Percentiles rank a stretch among this genome's conserved stretches.
Evolutionary conservation across 2,888 invertebrate species (phyloP).

Genomic region (Drosophila picticornis): DNA sequence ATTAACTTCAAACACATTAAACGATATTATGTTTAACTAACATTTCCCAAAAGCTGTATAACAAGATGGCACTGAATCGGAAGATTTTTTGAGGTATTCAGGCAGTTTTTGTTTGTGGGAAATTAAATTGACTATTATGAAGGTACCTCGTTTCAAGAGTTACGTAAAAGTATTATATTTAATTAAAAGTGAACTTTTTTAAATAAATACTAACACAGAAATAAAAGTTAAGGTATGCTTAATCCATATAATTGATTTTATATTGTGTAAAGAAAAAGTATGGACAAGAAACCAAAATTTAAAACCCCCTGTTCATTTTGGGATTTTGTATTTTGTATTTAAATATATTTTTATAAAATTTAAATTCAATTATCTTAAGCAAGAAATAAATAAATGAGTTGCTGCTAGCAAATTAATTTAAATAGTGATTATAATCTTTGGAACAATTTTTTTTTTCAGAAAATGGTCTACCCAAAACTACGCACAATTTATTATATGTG

Average conservation of each 20-base stretch:
- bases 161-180: not conserved
- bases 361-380: not conserved
- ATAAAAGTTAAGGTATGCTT: not conserved
- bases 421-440: slow-evolving; percentile 30
- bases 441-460: slow-evolving; percentile 11
- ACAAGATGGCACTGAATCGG: slow-evolving; percentile 44
- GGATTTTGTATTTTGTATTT: not conserved
- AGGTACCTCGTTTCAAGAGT: not conserved
- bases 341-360: not conserved
- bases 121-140: slow-evolving; percentile 1
- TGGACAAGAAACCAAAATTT: not conserved
- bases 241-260: slow-evolving; percentile 9
- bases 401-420: slow-evolving; percentile 8
- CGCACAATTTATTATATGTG: slow-evolving; percentile 11
- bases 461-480: slow-evolving; percentile 7
- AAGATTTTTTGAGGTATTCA: slow-evolving; percentile 29
- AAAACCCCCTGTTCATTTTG: slow-evolving; percentile 11
- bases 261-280: not conserved
- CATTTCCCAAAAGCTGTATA: slow-evolving; percentile 3
- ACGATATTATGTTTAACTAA: not conserved
- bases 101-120: slow-evolving; percentile 6
- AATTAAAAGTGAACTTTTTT: not conserved
- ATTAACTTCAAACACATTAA: slow-evolving; percentile 1
- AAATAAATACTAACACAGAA: not conserved
- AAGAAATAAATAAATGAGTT: slow-evolving; percentile 9